Evolutionary conservation across 2,888 invertebrate genomes (phyloP), one percentile per base, ranked within the genome.

Genomic region (Margaritifera margaritifera): DNA sequence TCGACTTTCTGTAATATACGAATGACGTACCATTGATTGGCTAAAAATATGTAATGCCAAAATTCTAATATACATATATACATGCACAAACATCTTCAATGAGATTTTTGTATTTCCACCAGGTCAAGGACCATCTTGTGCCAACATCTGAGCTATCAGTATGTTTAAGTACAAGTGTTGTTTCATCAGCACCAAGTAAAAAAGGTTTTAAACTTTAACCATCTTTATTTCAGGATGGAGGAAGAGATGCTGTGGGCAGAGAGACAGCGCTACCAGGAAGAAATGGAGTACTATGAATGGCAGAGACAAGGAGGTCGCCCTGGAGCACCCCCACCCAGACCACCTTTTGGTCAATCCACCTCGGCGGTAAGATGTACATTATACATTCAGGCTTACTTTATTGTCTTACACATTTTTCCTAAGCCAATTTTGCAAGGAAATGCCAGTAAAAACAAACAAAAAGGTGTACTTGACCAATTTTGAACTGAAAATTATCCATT

Each of bases 231-330:
- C 62, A 86, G 85, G 69, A 92, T 94, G 91, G 95, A 95, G 84
- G 95, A 95, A 77, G 95, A 95, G 80, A 95, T 95, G 90, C 96
- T 95, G 90, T 96, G 96, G 96, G 96, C 96, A 87, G 96, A 95
- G 84, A 91, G 94, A 60, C 92, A 94, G 15, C 73, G 83, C 50
- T 84, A 80, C 60, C 80, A 82, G 64, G 85, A 84, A 62, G 78
- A 84, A 72, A 82, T 84, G 78, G 83, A 85, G 62, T 84, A 80
- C 62, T 82, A 78, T 71, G 84, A 83, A 71, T 81, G 83, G 83
- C 80, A 82, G 62, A 69, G 81, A 20, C 79, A 81, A 66, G 82
- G 83, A 18, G 74, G 79, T 69, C 81, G 81, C n/a, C 81, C 81
- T 50, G 80, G 80, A 75, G 81, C 82, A 57, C 79, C 83, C 62